Conservation (phyloP, 2,888 invertebrate species). For the Leptothorax acervorum region DNA sequence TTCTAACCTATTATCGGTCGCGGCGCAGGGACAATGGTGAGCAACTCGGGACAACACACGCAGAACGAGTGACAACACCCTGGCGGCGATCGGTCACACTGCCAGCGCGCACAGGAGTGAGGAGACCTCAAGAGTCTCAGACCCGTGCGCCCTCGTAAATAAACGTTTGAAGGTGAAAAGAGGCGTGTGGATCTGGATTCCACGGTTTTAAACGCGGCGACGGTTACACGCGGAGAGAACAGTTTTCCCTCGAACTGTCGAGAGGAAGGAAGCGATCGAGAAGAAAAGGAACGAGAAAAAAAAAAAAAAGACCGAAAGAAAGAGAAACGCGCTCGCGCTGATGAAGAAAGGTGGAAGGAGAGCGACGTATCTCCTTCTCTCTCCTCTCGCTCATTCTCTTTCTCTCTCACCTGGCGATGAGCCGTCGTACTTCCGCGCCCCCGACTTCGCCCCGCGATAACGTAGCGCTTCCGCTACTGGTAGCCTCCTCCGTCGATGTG, state of each 20-base stretch:
- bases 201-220: slow-evolving; percentile 54
- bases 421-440: slow-evolving; percentile 31
- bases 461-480: slow-evolving; percentile 61
- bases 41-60: slow-evolving; percentile 28
- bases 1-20: slow-evolving; percentile 73
- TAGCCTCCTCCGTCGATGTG: slow-evolving; percentile 59
- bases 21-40: slow-evolving; percentile 25
- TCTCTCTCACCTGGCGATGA: slow-evolving; percentile 44
- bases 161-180: slow-evolving; percentile 58
- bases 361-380: background rate
- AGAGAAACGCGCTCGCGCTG: background rate
- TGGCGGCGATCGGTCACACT: slow-evolving; percentile 42
- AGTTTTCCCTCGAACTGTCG: background rate
- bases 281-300: background rate
- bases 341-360: background rate
- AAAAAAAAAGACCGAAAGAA: background rate
- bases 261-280: too few species aligned
- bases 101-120: background rate
- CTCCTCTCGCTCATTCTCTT: background rate
- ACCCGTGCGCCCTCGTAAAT: slow-evolving; percentile 58
- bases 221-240: slow-evolving; percentile 51
- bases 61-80: slow-evolving; percentile 58
- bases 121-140: too few species aligned
- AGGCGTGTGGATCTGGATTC: background rate
- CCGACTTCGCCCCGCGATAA: slow-evolving; percentile 58